Evolutionary conservation across 2,113 vertebrate genomes (phyloP).

Genomic region (Pelobates fuscus): DNA sequence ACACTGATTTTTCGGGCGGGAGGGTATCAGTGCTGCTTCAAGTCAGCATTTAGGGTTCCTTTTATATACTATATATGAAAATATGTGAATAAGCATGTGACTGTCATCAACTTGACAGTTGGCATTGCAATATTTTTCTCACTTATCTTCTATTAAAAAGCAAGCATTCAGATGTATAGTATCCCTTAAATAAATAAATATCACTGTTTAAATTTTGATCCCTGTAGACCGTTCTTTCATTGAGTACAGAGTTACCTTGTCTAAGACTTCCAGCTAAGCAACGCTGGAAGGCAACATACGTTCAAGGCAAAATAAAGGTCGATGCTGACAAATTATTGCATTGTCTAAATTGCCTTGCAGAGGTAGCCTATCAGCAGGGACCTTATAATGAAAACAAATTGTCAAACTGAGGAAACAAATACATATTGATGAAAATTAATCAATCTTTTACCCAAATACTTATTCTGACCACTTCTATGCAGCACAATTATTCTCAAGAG

Average conservation of each 20-base stretch:
- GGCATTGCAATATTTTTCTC: no score
- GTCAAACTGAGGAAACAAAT: conserved; percentile 16
- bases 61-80: no score
- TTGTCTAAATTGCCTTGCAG: background rate
- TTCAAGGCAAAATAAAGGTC: background rate
- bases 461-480: background rate
- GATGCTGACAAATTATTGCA: background rate
- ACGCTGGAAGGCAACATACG: background rate
- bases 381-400: conserved; percentile 21
- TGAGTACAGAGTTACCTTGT: background rate
- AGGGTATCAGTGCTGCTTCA: no score
- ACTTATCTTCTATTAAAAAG: no score
- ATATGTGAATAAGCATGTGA: no score
- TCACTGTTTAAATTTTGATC: no score
- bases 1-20: no score
- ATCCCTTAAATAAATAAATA: no score
- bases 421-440: conserved; percentile 31
- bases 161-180: no score
- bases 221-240: background rate
- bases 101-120: no score
- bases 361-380: background rate
- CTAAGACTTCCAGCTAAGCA: background rate
- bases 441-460: background rate
- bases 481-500: background rate
- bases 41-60: no score